Conservation (phyloP, 2,113 vertebrate species). For the Pedionomus torquatus region DNA sequence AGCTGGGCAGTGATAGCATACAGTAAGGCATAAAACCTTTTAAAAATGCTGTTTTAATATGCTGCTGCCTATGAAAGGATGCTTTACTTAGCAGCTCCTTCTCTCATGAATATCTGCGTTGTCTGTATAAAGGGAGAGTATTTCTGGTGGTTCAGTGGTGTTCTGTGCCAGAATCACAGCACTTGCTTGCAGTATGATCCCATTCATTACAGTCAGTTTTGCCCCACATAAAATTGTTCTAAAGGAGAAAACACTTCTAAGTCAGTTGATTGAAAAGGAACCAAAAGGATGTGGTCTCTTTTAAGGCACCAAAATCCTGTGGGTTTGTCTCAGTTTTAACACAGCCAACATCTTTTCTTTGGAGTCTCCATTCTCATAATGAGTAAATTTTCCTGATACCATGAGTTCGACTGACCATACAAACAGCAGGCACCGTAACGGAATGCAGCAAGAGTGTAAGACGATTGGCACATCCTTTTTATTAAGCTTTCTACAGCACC, state of each 20-base stretch:
- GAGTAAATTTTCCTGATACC: neutral
- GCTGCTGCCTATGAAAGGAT: neutral
- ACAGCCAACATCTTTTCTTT: neutral
- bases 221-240: neutral
- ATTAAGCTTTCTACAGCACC: neutral
- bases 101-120: neutral
- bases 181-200: neutral
- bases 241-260: no score
- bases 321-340: neutral
- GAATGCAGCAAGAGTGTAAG: neutral
- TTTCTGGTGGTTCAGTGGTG: neutral
- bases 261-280: neutral
- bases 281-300: neutral
- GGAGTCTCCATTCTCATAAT: neutral
- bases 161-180: neutral
- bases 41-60: neutral
- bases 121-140: neutral
- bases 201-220: neutral
- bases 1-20: neutral
- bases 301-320: neutral
- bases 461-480: neutral
- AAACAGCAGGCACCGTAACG: neutral
- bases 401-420: neutral
- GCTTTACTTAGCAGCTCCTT: neutral
- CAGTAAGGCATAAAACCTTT: neutral